Conservation (phyloP, 2,113 vertebrate genomes). For the Balaenoptera acutorostrata region DNA sequence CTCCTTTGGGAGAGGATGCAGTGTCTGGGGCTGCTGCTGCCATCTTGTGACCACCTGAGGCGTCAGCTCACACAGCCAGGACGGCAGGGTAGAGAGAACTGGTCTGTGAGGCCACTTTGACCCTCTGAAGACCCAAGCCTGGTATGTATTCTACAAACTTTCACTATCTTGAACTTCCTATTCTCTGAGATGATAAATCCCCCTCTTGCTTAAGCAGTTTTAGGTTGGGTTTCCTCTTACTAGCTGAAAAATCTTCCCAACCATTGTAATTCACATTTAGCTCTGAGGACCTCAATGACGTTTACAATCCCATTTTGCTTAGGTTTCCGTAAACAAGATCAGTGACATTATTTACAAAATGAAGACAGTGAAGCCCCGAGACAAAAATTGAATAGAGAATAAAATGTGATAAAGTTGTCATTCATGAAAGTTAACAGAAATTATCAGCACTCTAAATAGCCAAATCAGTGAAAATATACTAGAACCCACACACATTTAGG, state of each 20-base stretch:
- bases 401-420: neutral
- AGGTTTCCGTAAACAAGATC: neutral
- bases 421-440: neutral
- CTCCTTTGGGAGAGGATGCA: rapidly evolving
- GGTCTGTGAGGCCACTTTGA: neutral
- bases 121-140: neutral
- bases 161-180: neutral
- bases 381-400: neutral
- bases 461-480: neutral
- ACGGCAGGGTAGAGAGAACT: rapidly evolving
- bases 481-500: neutral
- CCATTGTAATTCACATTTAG: neutral
- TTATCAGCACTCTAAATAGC: neutral
- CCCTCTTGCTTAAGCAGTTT: neutral
- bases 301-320: neutral
- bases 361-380: neutral
- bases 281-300: neutral
- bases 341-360: neutral
- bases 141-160: neutral
- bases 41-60: neutral
- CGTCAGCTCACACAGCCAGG: neutral
- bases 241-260: neutral
- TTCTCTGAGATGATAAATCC: neutral
- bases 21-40: neutral
- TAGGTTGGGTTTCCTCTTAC: neutral